Percentiles rank a stretch among this genome's conserved stretches.
Conservation (phyloP, 1,140 invertebrate species). For the Leptinotarsa defecta region DNA sequence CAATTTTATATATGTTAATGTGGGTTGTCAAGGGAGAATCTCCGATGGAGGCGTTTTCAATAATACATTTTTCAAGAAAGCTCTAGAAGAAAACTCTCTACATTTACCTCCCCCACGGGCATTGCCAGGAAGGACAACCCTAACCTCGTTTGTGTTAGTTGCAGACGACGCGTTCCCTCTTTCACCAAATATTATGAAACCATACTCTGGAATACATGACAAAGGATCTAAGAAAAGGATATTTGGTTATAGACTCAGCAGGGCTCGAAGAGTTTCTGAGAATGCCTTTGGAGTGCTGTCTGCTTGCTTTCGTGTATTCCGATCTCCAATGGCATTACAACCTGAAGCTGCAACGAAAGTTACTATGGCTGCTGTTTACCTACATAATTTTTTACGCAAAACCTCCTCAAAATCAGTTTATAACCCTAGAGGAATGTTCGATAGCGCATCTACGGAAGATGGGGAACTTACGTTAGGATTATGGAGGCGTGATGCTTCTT, state of each 20-base stretch:
- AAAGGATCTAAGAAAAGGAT: slow-evolving; percentile 25
- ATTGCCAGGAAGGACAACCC: slow-evolving; percentile 14
- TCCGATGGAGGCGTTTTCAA: slow-evolving; percentile 54
- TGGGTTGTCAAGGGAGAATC: slow-evolving; percentile 56
- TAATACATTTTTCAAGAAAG: slow-evolving; percentile 42
- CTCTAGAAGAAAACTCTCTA: slow-evolving; percentile 40
- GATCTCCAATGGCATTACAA: slow-evolving; percentile 21
- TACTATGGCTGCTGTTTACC: slow-evolving; percentile 7
- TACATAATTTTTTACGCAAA: slow-evolving; percentile 24
- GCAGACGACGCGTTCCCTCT: slow-evolving; percentile 29
- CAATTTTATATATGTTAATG: slow-evolving; percentile 57
- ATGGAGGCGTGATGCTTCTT: slow-evolving; percentile 3
- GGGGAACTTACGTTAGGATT: neutral
- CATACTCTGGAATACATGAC: slow-evolving; percentile 16
- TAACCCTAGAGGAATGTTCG: neutral
- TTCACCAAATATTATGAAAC: slow-evolving; percentile 30
- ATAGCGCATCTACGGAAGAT: neutral
- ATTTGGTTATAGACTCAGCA: slow-evolving; percentile 28
- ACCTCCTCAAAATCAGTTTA: slow-evolving; percentile 11
- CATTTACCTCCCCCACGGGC: slow-evolving; percentile 33
- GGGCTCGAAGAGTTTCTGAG: slow-evolving; percentile 28
- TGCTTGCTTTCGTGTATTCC: slow-evolving; percentile 21
- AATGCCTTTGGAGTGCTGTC: slow-evolving; percentile 24
- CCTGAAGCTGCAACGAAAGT: slow-evolving; percentile 18
- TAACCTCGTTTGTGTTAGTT: slow-evolving; percentile 25